phyloP scores from a whole-genome alignment of 2,797 vertebrate species.

The Chaetodon trifasciatus region DNA sequence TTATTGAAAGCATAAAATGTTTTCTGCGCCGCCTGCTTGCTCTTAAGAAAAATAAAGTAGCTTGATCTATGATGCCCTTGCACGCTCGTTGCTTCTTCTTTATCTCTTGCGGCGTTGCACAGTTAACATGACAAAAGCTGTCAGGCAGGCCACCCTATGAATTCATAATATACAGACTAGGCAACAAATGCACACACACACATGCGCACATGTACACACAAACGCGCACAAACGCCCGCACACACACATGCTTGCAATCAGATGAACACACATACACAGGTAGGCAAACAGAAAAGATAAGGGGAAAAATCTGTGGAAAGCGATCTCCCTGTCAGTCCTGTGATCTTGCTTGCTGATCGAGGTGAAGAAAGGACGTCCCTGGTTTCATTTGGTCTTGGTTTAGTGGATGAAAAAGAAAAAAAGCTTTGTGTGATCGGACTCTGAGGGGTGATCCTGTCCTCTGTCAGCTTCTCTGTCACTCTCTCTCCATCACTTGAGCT shows the following conservation, averaged over 20 bases:
- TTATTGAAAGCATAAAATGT: constrained; percentile 12
- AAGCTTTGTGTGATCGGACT: neutral
- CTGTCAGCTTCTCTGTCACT: constrained; percentile 48
- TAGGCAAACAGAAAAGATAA: constrained; percentile 8
- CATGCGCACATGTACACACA: neutral
- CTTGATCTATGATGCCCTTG: constrained; percentile 22
- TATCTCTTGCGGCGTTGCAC: constrained; percentile 1
- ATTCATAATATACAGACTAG: constrained; percentile 4
- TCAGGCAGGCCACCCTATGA: neutral
- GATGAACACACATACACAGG: neutral
- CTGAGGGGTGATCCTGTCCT: constrained; percentile 36
- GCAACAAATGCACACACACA: neutral
- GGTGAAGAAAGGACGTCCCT: constrained; percentile 17
- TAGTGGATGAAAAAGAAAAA: neutral
- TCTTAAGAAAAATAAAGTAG: neutral
- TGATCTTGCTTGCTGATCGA: constrained; percentile 31
- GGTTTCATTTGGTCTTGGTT: neutral
- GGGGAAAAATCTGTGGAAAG: neutral
- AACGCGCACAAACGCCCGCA: no score
- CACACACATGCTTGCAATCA: neutral
- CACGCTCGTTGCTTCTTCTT: constrained; percentile 4
- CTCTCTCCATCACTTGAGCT: constrained; percentile 54
- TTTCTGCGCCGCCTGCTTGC: neutral
- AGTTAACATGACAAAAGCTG: constrained; percentile 14
- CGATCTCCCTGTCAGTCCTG: neutral